These are phyloP conservation scores for Morpho achilles DNA, from an alignment of 2,888 invertebrate species.

Conservation along the genomic window DNA sequence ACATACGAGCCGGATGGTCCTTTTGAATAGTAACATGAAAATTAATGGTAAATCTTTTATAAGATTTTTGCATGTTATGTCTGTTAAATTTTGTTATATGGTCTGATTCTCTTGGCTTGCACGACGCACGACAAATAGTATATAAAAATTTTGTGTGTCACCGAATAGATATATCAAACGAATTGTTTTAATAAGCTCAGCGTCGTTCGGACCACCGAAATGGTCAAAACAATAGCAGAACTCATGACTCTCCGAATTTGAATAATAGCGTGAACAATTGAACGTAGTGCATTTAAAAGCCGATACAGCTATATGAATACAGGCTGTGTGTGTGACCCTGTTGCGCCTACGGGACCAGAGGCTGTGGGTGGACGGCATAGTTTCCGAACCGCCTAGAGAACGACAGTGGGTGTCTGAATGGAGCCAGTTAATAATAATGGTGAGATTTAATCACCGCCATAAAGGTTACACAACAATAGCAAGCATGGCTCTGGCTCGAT, in stretches of 20 bases:
- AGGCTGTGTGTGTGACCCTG: conserved; percentile 74
- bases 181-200: conserved; percentile 58
- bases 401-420: conserved; percentile 78
- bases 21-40: conserved; percentile 77
- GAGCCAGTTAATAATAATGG: conserved; percentile 79
- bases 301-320: conserved; percentile 66
- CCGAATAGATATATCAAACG: conserved; percentile 33
- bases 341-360: conserved; percentile 76
- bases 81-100: conserved; percentile 52
- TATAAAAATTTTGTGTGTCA: conserved; percentile 24
- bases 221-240: conserved; percentile 70
- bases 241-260: conserved; percentile 73
- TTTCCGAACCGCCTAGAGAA: conserved; percentile 69
- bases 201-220: conserved; percentile 66
- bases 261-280: conserved; percentile 71
- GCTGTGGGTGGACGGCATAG: conserved; percentile 78
- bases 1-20: conserved; percentile 67
- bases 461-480: conserved; percentile 71
- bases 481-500: conserved; percentile 66
- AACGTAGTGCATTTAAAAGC: conserved; percentile 66
- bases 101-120: conserved; percentile 72
- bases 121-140: conserved; percentile 54
- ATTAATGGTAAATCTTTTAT: conserved; percentile 69
- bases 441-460: conserved; percentile 78
- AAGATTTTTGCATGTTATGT: conserved; percentile 60